phyloP scores from a whole-genome alignment of 1,140 invertebrate genomes.

The Coelopa frigida region DNA sequence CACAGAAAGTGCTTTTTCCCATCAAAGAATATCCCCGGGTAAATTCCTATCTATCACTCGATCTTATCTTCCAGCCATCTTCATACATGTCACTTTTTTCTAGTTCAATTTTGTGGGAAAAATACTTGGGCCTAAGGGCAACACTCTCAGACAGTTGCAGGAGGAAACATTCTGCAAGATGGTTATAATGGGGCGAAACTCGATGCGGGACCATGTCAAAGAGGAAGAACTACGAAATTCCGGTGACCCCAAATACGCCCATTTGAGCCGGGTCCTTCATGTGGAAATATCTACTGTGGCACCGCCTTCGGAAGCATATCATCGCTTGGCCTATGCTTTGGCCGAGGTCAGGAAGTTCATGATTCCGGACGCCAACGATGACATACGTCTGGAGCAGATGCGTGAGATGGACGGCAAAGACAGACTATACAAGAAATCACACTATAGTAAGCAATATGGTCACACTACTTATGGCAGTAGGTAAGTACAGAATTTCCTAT shows the following conservation, averaged over 20 bases:
- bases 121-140: conserved; percentile 86
- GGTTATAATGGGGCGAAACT: conserved; percentile 88
- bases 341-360: conserved; percentile 67
- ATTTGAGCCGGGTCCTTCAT: conserved; percentile 86
- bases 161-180: conserved; percentile 95
- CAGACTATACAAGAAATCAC: conserved; percentile 38
- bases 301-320: conserved; percentile 85
- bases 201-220: conserved; percentile 89
- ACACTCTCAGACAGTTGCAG: conserved; percentile 84
- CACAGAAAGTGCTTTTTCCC: conserved; percentile 77
- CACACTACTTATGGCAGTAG: conserved; percentile 32
- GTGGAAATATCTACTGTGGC: conserved; percentile 87
- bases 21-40: conserved; percentile 80
- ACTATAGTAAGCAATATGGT: conserved; percentile 37
- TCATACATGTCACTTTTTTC: too few relatives aligned
- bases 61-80: conserved; percentile 42
- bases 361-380: conserved; percentile 68
- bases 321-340: conserved; percentile 80
- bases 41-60: too few relatives aligned
- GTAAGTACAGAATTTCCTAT: conserved; percentile 15
- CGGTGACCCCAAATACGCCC: conserved; percentile 86
- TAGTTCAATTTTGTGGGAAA: conserved; percentile 95
- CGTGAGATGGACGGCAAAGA: conserved; percentile 55
- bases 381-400: conserved; percentile 70
- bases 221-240: conserved; percentile 81